Evolutionary conservation across 1,140 invertebrate genomes (phyloP).

Genomic region (Drosophila sproati): DNA sequence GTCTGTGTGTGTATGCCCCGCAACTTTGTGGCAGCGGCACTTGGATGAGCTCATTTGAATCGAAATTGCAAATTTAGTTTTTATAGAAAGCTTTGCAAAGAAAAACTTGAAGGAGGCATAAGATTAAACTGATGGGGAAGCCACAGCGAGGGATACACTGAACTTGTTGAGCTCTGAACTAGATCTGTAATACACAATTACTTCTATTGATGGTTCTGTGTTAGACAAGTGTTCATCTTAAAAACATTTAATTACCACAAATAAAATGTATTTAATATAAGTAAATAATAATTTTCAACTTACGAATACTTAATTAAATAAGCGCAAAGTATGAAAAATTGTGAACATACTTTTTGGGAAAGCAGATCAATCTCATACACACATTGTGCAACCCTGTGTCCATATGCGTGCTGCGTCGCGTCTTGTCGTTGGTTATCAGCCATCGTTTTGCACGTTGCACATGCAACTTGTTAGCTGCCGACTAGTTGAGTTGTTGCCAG

Average conservation of each 20-base stretch:
- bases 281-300: no score
- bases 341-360: no score
- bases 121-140: slow-evolving; percentile 24
- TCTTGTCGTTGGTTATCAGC: slow-evolving; percentile 27
- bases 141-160: slow-evolving; percentile 30
- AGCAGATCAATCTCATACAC: not conserved
- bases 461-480: slow-evolving; percentile 53
- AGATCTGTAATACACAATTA: not conserved
- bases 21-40: slow-evolving; percentile 8
- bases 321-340: no score
- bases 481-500: slow-evolving; percentile 68
- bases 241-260: no score
- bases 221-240: no score
- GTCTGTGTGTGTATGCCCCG: not conserved
- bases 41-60: slow-evolving; percentile 23
- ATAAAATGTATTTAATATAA: no score
- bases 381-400: slow-evolving; percentile 16
- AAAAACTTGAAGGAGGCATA: slow-evolving; percentile 23
- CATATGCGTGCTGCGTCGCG: slow-evolving; percentile 28
- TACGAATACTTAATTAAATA: not conserved
- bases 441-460: slow-evolving; percentile 46
- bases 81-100: slow-evolving; percentile 29
- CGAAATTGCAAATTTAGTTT: slow-evolving; percentile 52
- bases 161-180: not conserved
- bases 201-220: no score